Base-by-base conservation (phyloP, 2,888 invertebrate species). In the Hirtodrosophila confusa region DNA sequence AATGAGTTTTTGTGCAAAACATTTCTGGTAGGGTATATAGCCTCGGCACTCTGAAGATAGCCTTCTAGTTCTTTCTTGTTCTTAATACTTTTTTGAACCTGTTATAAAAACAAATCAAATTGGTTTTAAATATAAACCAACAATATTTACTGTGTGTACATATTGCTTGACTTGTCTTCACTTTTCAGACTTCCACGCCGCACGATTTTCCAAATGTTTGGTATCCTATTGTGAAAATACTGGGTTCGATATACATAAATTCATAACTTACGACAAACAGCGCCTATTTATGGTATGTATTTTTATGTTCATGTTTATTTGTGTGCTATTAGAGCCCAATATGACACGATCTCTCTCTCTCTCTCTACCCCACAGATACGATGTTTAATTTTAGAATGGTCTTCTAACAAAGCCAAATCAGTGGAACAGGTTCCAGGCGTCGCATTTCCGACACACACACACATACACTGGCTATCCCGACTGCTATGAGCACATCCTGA, bases 341-440 rank as follows among this genome's bases (percentile, higher is more conserved):
- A 67, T 66, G 71, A 61, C 75, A 62, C 56, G 66, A 73, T 62
- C 78, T 65, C 41, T 31, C 27, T 8, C 29, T 11, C 41, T n/a
- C 11, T 11, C 53, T 23, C 49, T 63, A 57, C 73, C 73, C 61
- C 78, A 74, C 55, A 72, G 53, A 60, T 56, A 27, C 48, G 58
- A 31, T 53, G 40, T 45, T 57, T 79, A 80, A 79, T 49, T 83
- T 58, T 80, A 80, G 80, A 86, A 83, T 48, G 61, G 63, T 56
- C 71, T 80, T 69, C 69, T 51, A 51, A 51, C 54, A 58, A 49
- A 67, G 56, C 55, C n/a, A 65, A 79, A 75, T 68, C 75, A 55
- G 61, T 62, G 66, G 57, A 86, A 80, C 79, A 80, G 79, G 79
- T 80, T 86, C 80, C 83, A 51, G 55, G 73, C 61, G 11, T 51